Base-by-base conservation (phyloP, 2,888 invertebrate species). In the Ophion ventricosus region DNA sequence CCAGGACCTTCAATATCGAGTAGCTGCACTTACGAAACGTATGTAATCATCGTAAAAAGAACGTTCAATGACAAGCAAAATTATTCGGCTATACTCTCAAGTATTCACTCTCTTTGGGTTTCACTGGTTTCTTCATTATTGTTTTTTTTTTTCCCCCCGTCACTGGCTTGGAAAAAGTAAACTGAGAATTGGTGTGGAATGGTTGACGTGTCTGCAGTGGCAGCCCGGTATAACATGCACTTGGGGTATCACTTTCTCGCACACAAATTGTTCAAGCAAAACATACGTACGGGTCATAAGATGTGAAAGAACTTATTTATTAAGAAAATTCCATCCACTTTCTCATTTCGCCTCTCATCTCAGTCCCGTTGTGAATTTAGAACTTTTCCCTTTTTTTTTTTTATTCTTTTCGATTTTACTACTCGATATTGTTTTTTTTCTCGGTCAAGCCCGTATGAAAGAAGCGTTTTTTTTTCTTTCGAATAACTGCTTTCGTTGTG, bases 1-100 rank as follows among this genome's bases (percentile, higher is more conserved):
- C 84, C 93, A 94, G 92, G 93, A 94, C 88, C 93, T 94, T 85
- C 94, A 93, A 92, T 92, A 93, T 91, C 93, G 93, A 91, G 93
- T 94, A 91, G 93, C 93, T 87, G 91, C 91, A 82, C 91, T 94
- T 91, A 93, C 92, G 92, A 92, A 94, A 93, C 92, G 94, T 94
- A 94, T 93, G 94, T 94, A 94, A 91, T 87, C 88, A 90, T 86
- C 70, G 84, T 82, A 86, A 84, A 74, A 84, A 88, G 80, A 81
- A 64, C 64, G n/a, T 77, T 80, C 66, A 74, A 66, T n/a, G 73
- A 67, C 40, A 54, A 67, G 57, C 43, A 82, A 76, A 78, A 81
- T 75, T 40, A 75, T 73, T 79, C 77, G 83, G 67, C 77, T 83
- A 59, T 82, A 80, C 73, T 78, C 49, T 61, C 74, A 23, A 56